These are phyloP conservation scores for Noctilio leporinus DNA, from an alignment of 2,113 vertebrate species.

Conservation along the genomic window DNA sequence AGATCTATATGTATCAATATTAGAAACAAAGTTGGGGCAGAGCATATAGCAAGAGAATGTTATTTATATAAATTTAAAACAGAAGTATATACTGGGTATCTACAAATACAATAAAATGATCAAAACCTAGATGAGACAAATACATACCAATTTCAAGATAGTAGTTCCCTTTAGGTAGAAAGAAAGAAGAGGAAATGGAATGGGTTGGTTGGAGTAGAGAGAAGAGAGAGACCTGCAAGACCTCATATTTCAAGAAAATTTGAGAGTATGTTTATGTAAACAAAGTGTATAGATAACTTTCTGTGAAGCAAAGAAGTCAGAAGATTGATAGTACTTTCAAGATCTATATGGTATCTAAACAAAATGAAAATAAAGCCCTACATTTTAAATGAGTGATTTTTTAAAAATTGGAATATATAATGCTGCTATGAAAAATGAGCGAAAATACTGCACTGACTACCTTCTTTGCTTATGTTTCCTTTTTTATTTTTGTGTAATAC, in stretches of 20 bases:
- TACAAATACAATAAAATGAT: constrained; percentile 2
- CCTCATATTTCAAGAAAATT: neutral
- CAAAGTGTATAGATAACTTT: neutral
- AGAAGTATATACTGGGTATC: neutral
- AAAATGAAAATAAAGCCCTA: constrained; percentile 13
- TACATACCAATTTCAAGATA: neutral
- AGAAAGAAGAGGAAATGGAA: constrained; percentile 6
- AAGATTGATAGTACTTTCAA: neutral
- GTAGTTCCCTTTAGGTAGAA: neutral
- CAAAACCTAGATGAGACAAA: neutral
- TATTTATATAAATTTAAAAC: constrained; percentile 6
- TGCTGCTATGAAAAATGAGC: neutral
- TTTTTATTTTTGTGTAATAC: neutral
- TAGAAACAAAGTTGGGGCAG: neutral
- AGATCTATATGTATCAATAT: neutral
- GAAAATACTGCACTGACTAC: neutral
- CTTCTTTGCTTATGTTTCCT: neutral
- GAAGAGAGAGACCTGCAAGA: neutral
- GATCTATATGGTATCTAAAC: neutral
- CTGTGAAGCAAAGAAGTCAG: neutral
- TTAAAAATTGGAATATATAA: neutral
- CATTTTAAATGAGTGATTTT: neutral
- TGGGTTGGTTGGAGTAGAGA: neutral
- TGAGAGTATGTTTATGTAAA: neutral
- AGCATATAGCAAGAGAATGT: neutral